These are phyloP conservation scores for Hypena proboscidalis DNA, from an alignment of 2,888 invertebrate genomes.

Conservation along the genomic window DNA sequence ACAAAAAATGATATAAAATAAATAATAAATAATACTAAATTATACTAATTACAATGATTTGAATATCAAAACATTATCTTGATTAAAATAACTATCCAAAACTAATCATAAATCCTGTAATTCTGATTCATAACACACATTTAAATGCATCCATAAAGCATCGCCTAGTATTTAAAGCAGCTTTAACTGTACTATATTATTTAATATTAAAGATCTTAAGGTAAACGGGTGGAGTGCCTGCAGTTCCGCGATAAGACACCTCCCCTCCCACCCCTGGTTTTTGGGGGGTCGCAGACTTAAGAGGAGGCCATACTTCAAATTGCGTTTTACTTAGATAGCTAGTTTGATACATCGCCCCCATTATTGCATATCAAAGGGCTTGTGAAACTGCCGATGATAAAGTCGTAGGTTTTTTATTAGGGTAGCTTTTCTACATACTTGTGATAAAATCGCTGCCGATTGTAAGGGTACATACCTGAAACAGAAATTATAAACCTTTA, in stretches of 20 bases:
- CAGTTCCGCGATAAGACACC: constrained; percentile 82
- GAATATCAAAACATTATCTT: no score
- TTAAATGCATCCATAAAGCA: constrained; percentile 68
- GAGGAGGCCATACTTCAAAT: constrained; percentile 83
- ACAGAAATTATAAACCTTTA: constrained; percentile 33
- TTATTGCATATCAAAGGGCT: constrained; percentile 81
- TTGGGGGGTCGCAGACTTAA: constrained; percentile 77
- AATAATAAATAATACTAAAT: no score
- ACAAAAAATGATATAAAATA: no score
- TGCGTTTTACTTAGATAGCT: constrained; percentile 83
- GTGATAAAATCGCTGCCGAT: constrained; percentile 37
- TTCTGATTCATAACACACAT: background rate
- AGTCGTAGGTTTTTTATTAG: constrained; percentile 51
- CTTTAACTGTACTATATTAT: constrained; percentile 81
- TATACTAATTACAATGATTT: no score
- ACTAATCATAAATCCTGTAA: no score
- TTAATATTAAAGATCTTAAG: constrained; percentile 85
- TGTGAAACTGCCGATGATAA: constrained; percentile 71
- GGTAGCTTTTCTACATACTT: constrained; percentile 53
- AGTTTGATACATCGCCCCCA: constrained; percentile 81
- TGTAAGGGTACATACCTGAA: constrained; percentile 56
- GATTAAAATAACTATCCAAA: no score
- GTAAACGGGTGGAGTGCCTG: constrained; percentile 82
- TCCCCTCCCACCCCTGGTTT: constrained; percentile 54
- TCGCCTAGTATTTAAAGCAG: constrained; percentile 62